A percentile compares a stretch with the other conserved stretches of the same genome.
These are phyloP conservation scores for Halcyon senegalensis DNA, from an alignment of 2,113 vertebrate genomes.

Conservation along the genomic window DNA sequence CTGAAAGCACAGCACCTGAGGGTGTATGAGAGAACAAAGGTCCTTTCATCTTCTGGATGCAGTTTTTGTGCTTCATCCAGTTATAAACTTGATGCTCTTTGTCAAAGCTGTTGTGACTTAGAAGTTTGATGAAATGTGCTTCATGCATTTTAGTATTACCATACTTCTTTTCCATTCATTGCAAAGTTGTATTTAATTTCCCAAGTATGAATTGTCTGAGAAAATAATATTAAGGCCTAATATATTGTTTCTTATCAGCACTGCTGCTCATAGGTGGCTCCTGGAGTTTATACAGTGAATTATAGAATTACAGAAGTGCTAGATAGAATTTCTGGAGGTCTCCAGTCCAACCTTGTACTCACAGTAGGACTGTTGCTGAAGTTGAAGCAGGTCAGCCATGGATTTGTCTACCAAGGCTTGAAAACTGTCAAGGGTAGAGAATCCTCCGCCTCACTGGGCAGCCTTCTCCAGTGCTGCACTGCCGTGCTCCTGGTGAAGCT, in stretches of 20 bases:
- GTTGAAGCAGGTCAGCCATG: not conserved
- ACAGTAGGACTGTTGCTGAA: not conserved
- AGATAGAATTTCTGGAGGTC: not conserved
- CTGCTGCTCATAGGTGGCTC: not conserved
- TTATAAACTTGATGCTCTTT: not conserved
- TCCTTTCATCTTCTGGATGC: constrained; percentile 28
- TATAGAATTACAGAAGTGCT: not conserved
- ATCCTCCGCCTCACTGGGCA: not conserved
- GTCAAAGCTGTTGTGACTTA: not conserved
- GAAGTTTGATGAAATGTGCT: not conserved
- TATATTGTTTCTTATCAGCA: not conserved
- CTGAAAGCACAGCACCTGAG: not conserved
- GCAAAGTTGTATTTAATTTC: not conserved
- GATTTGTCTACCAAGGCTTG: rapidly evolving
- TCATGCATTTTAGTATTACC: not conserved
- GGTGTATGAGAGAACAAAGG: not conserved
- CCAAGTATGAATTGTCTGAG: not conserved
- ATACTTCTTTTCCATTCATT: not conserved
- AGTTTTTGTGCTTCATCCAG: not conserved
- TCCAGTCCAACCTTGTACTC: not conserved
- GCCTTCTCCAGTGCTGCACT: not conserved
- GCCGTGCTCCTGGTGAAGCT: not conserved
- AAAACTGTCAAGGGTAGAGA: not conserved
- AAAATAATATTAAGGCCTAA: not conserved
- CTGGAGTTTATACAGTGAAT: not conserved